phyloP scores from a whole-genome alignment of 2,113 vertebrate genomes.

The Rallus limicola region DNA sequence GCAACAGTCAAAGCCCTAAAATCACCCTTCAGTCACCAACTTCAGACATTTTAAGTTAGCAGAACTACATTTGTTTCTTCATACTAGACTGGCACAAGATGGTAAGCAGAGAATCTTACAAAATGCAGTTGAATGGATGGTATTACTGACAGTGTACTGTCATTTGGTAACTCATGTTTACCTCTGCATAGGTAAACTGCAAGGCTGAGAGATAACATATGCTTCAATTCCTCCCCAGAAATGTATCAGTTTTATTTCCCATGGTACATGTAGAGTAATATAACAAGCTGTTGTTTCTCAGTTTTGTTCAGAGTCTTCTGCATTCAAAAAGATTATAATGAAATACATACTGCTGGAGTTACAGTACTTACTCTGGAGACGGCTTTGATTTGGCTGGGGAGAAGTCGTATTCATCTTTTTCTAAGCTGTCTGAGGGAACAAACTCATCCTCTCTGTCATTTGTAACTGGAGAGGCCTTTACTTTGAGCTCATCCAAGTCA shows the following conservation, averaged over 20 bases:
- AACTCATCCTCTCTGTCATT: slow-evolving; percentile 87
- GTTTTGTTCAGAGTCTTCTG: neutral
- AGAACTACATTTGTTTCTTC: neutral
- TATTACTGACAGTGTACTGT: neutral
- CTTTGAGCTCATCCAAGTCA: slow-evolving; percentile 82
- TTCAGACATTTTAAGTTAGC: neutral
- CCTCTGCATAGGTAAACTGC: neutral
- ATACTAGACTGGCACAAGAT: neutral
- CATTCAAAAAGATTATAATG: neutral
- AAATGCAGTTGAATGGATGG: neutral
- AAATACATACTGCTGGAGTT: neutral
- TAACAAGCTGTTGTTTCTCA: neutral
- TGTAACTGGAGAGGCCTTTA: slow-evolving; percentile 80
- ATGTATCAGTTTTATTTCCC: neutral
- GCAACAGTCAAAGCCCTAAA: neutral
- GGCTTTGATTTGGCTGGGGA: slow-evolving; percentile 80
- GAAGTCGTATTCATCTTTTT: slow-evolving; percentile 86
- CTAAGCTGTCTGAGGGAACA: slow-evolving; percentile 76
- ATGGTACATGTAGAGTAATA: neutral
- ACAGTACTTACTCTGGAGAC: slow-evolving; percentile 77
- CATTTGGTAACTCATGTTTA: neutral
- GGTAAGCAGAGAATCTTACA: neutral
- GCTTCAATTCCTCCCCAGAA: neutral
- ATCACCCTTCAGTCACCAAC: neutral
- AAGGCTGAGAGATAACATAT: neutral